Conservation (phyloP, 2,888 invertebrate genomes). For the Labia minor region DNA sequence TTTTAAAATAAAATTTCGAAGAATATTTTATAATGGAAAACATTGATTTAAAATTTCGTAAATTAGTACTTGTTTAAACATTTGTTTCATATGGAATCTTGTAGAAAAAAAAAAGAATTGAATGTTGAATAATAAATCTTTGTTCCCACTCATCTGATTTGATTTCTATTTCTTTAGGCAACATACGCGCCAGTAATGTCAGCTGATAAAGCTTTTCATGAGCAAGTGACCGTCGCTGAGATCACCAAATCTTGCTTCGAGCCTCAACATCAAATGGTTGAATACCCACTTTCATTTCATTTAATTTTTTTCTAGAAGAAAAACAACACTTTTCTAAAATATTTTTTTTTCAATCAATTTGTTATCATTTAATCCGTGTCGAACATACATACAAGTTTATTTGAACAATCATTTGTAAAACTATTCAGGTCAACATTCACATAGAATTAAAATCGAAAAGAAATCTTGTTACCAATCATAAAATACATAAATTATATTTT, state of each 20-base stretch:
- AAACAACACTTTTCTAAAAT: not conserved
- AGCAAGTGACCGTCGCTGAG: conserved; percentile 42
- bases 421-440: not conserved
- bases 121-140: no score
- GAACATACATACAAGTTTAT: not conserved
- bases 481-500: conserved; percentile 2
- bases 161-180: conserved; percentile 24
- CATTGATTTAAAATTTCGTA: no score
- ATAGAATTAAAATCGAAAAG: not conserved
- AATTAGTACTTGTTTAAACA: no score
- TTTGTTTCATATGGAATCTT: no score
- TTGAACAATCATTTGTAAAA: not conserved
- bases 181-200: conserved; percentile 45
- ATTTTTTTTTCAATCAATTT: no score
- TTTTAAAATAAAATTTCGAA: no score
- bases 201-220: conserved; percentile 44
- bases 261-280: conserved; percentile 45
- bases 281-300: not conserved
- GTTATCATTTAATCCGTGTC: not conserved
- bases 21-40: no score
- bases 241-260: conserved; percentile 52
- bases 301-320: no score
- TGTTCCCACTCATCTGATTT: no score
- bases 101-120: no score
- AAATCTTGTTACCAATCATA: not conserved